phyloP scores from a whole-genome alignment of 1,140 invertebrate genomes.

The Drosophila prosaltans region DNA sequence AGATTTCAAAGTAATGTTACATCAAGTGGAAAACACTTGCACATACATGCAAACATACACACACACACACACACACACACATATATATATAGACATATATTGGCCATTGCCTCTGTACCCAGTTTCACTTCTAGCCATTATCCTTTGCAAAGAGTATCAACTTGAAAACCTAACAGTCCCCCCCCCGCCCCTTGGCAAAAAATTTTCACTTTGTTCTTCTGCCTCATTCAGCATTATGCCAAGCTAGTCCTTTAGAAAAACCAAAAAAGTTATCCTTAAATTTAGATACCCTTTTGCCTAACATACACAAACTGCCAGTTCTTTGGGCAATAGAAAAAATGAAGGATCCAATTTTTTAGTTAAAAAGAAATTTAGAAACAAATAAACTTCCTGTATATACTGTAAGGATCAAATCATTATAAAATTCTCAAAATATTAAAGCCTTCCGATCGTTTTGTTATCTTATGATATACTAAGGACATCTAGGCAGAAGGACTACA shows the following conservation, averaged over 20 bases:
- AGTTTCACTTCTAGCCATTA: neutral
- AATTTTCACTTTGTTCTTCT: slow-evolving; percentile 69
- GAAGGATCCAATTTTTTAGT: too few relatives aligned
- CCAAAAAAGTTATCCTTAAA: too few relatives aligned
- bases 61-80: slow-evolving; percentile 25
- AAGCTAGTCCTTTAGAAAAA: neutral
- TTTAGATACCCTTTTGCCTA: too few relatives aligned
- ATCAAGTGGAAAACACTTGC: slow-evolving; percentile 80
- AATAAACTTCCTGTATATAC: too few relatives aligned
- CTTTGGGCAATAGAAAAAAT: too few relatives aligned
- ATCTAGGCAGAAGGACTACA: too few relatives aligned
- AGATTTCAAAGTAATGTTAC: slow-evolving; percentile 82
- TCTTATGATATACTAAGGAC: too few relatives aligned
- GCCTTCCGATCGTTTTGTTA: too few relatives aligned
- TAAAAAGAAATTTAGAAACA: too few relatives aligned
- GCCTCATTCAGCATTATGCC: slow-evolving; percentile 72
- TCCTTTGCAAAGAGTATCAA: neutral
- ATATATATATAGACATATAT: slow-evolving; percentile 19
- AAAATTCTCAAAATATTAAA: too few relatives aligned
- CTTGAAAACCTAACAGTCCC: neutral
- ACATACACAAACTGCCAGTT: too few relatives aligned
- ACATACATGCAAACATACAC: slow-evolving; percentile 38
- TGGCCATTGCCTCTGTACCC: slow-evolving; percentile 12
- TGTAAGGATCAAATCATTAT: too few relatives aligned
- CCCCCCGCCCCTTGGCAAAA: slow-evolving; percentile 37